Evolutionary conservation across 1,140 invertebrate genomes (phyloP).

Genomic region (Drosophila pseudoananassae): DNA sequence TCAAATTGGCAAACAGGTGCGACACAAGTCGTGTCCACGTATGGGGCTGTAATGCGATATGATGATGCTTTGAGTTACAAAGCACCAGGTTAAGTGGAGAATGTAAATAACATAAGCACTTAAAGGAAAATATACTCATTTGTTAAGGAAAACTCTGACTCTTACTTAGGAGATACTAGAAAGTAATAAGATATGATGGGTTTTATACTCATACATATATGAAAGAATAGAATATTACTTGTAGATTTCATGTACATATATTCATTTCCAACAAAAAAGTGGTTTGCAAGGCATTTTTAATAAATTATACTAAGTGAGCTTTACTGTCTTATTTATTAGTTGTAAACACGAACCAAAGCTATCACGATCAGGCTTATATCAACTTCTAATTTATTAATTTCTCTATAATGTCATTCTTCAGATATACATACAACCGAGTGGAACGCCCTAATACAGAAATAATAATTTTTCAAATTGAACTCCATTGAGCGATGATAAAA

Average conservation of each 20-base stretch:
- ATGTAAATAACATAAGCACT: constrained; percentile 19
- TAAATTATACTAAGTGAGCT: background rate
- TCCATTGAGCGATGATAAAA: constrained; percentile 23
- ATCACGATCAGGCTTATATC: no score
- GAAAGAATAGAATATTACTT: background rate
- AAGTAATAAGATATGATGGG: background rate
- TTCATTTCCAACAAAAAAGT: no score
- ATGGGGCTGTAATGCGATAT: constrained; percentile 39
- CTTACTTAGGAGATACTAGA: background rate
- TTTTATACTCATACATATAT: background rate
- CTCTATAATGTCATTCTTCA: background rate
- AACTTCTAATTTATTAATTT: background rate
- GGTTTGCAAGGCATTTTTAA: background rate
- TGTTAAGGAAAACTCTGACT: background rate
- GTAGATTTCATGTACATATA: no score
- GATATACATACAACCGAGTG: background rate
- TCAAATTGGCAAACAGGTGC: constrained; percentile 79
- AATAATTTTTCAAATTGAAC: constrained; percentile 23
- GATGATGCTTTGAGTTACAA: constrained; percentile 16
- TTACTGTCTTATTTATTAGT: background rate
- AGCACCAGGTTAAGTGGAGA: constrained; percentile 19
- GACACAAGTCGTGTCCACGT: constrained; percentile 56
- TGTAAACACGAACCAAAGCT: no score
- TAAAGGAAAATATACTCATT: background rate
- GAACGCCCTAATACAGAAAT: constrained; percentile 34